Evolutionary conservation across 2,113 vertebrate genomes (phyloP).

Genomic region (Eira barbara): DNA sequence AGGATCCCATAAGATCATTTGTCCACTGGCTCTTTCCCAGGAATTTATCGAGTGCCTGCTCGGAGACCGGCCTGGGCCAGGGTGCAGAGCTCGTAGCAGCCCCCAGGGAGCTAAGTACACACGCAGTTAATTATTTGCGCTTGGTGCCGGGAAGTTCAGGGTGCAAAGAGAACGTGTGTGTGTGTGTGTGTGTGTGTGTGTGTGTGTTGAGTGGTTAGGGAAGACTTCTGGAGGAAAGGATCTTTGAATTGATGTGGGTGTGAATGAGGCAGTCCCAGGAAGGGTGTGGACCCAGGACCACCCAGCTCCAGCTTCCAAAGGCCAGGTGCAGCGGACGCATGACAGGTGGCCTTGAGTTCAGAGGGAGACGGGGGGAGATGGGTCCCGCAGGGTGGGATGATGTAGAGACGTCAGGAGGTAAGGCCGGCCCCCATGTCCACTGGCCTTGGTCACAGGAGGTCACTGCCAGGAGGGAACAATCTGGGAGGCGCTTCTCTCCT

Average conservation of each 20-base stretch:
- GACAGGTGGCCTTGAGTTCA: neutral
- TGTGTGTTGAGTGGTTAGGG: neutral
- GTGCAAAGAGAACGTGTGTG: neutral
- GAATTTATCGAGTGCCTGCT: neutral
- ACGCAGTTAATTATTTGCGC: neutral
- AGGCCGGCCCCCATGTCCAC: accelerated
- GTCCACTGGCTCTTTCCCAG: neutral
- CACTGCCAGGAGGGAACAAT: no score
- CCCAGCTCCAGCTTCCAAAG: neutral
- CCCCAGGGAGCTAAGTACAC: neutral
- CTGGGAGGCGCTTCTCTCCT: neutral
- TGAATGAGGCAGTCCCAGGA: neutral
- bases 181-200: neutral
- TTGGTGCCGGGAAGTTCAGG: neutral
- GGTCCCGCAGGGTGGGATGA: neutral
- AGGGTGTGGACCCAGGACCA: neutral
- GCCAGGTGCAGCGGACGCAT: neutral
- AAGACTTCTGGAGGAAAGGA: neutral
- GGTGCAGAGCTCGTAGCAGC: neutral
- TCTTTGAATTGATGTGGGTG: neutral
- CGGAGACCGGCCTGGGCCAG: accelerated
- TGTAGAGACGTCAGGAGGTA: accelerated
- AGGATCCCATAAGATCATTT: neutral
- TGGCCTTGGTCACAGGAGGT: neutral
- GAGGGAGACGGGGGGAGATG: neutral